Evolutionary conservation across 1,140 invertebrate species (phyloP).

Genomic region (Chionoecetes opilio): DNA sequence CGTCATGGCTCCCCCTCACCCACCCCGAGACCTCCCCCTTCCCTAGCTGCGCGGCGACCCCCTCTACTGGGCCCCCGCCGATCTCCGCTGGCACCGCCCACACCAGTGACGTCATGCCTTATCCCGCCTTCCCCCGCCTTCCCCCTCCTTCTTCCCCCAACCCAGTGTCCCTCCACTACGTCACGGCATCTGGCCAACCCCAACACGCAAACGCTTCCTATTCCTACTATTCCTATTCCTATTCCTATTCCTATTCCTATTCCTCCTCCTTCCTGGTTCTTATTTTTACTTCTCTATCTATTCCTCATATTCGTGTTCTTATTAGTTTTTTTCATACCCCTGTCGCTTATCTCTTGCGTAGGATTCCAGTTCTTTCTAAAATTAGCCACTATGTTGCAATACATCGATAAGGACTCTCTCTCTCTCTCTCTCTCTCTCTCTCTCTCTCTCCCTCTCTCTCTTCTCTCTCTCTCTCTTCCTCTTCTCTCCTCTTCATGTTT

Average conservation of each 20-base stretch:
- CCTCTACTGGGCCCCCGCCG: not conserved
- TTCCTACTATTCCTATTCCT: too few species aligned
- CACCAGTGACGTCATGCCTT: conserved; percentile 21
- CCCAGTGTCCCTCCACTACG: not conserved
- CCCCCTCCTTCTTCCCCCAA: not conserved
- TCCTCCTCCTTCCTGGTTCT: not conserved
- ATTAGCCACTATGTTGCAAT: not conserved
- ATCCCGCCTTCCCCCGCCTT: not conserved
- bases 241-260: not conserved
- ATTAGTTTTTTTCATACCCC: too few species aligned
- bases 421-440: conserved; percentile 53
- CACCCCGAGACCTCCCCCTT: not conserved
- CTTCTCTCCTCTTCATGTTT: not conserved
- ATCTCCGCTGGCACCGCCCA: not conserved
- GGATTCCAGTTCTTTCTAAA: too few species aligned
- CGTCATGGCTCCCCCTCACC: not conserved
- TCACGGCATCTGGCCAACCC: conserved; percentile 16
- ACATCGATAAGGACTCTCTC: not conserved
- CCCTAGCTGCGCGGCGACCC: not conserved
- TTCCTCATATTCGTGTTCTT: not conserved
- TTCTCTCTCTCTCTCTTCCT: not conserved
- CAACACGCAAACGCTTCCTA: not conserved
- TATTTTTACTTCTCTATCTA: not conserved
- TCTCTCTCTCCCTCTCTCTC: conserved; percentile 58
- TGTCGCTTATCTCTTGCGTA: too few species aligned